Conservation (phyloP, 1,140 invertebrate genomes). For the Centruroides sculpturatus region DNA sequence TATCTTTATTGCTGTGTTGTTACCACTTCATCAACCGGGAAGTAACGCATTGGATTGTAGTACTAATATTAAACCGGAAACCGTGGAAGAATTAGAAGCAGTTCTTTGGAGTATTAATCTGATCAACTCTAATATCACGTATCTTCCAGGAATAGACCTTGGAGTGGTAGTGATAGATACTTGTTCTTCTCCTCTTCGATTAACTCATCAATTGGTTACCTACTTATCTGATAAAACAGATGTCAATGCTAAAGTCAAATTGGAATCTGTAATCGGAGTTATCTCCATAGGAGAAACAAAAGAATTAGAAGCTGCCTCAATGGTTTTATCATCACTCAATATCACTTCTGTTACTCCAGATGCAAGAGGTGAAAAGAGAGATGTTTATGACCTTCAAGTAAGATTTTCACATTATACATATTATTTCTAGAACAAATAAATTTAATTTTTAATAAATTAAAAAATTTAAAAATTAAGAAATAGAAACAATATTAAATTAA, state of each 20-base stretch:
- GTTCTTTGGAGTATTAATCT: conserved; percentile 33
- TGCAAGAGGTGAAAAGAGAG: not conserved
- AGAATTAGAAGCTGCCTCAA: conserved; percentile 12
- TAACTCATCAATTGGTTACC: conserved; percentile 8
- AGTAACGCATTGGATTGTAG: conserved; percentile 16
- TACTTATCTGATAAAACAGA: conserved; percentile 3
- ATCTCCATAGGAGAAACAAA: conserved; percentile 1
- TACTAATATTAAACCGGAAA: conserved; percentile 18
- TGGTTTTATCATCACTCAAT: conserved; percentile 16
- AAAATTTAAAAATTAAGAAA: no score
- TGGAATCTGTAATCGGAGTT: conserved; percentile 5
- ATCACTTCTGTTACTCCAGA: conserved; percentile 18
- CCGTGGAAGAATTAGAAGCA: conserved; percentile 33
- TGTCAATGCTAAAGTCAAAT: conserved; percentile 1
- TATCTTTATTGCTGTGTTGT: conserved; percentile 21
- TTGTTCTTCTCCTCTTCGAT: conserved; percentile 21
- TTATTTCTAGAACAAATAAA: no score
- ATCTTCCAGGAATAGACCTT: conserved; percentile 20
- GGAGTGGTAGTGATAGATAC: conserved; percentile 24
- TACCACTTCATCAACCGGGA: conserved; percentile 24
- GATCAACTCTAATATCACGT: conserved; percentile 27
- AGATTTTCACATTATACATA: no score
- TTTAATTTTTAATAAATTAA: no score
- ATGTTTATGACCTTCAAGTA: no score
- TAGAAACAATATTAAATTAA: no score